A percentile compares a stretch with the other conserved stretches of the same genome.
Conservation (phyloP, 2,888 invertebrate species). For the Zeuzera pyrina region DNA sequence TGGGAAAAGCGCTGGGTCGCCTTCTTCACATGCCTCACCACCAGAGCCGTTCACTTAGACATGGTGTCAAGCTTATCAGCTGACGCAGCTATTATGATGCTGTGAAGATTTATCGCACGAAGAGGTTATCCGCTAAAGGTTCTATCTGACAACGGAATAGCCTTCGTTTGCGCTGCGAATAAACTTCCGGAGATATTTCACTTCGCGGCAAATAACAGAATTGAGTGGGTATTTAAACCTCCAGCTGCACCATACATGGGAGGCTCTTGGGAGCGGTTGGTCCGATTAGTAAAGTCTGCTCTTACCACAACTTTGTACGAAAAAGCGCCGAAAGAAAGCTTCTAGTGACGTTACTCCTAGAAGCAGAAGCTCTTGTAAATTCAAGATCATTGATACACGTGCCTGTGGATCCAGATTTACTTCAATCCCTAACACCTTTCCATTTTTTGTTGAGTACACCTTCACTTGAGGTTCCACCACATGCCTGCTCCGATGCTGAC, state of each 20-base stretch:
- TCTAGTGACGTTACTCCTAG: background rate
- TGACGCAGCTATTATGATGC: no score
- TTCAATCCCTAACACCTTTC: background rate
- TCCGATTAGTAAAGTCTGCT: background rate
- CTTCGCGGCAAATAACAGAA: no score
- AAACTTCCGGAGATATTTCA: no score
- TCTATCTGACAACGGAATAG: background rate
- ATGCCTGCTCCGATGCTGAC: background rate
- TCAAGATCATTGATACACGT: background rate
- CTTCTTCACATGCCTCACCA: slow-evolving; percentile 28
- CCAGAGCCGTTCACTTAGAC: slow-evolving; percentile 32
- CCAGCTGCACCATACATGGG: no score
- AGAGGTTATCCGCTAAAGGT: background rate
- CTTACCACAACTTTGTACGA: no score
- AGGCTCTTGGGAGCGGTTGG: background rate
- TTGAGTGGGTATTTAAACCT: no score
- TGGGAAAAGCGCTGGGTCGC: background rate
- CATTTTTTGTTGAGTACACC: background rate
- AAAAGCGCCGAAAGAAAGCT: no score
- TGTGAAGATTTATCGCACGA: no score
- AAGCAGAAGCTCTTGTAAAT: background rate
- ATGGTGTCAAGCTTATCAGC: background rate
- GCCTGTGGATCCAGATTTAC: background rate
- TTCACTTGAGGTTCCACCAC: background rate
- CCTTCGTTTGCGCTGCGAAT: no score